These are phyloP conservation scores for Actinemys pallida DNA, from an alignment of 2,113 vertebrate genomes.

Conservation along the genomic window DNA sequence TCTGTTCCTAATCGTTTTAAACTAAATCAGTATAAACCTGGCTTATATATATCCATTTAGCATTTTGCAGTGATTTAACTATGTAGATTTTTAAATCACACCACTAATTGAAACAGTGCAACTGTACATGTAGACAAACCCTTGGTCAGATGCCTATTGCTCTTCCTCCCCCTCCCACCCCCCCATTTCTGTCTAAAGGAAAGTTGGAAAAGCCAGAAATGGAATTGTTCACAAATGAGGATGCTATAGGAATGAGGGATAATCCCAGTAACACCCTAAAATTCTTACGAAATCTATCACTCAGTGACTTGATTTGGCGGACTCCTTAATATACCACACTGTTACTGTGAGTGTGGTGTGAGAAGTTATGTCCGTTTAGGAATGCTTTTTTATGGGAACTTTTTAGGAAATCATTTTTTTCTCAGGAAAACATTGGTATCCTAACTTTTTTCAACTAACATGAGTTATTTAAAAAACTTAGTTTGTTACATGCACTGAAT, in stretches of 20 bases:
- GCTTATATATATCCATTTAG: not conserved
- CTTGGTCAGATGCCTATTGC: not conserved
- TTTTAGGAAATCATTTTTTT: not conserved
- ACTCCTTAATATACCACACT: not conserved
- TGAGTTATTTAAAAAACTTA: not conserved
- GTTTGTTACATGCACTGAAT: not conserved
- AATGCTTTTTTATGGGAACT: not conserved
- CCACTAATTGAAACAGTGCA: not conserved
- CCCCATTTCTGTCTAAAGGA: not conserved
- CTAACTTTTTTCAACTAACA: not conserved
- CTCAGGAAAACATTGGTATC: not conserved
- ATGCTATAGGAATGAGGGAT: not conserved
- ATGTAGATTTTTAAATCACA: constrained; percentile 9
- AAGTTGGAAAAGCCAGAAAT: not conserved
- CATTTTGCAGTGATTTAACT: constrained; percentile 8
- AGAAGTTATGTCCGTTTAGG: fast-evolving
- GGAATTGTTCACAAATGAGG: not conserved
- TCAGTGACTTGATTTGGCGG: not conserved
- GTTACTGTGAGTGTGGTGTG: not conserved
- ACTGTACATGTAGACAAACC: not conserved
- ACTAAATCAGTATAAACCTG: not conserved
- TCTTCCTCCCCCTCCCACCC: not conserved
- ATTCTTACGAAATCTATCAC: not conserved
- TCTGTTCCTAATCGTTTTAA: constrained; percentile 35
- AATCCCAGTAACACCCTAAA: not conserved